Evolutionary conservation across 2,888 invertebrate species (phyloP), one percentile per base, ranked within the genome.

Genomic region (Dicyrtoma fusca): DNA sequence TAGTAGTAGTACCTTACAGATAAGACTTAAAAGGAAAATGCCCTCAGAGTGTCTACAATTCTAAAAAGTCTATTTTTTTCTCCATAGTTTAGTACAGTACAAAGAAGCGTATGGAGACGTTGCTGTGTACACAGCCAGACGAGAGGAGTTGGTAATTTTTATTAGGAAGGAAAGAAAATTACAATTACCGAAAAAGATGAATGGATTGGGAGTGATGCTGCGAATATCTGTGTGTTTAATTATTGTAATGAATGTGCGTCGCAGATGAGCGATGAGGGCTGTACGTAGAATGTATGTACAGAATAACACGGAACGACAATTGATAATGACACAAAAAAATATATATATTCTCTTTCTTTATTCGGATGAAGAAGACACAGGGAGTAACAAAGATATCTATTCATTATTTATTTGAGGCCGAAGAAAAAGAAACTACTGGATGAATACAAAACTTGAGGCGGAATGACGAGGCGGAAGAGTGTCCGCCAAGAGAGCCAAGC

Each of bases 391-490:
- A 53, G 53, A 53, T 53, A n/a, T 57, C 57, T 57, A 57, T 57
- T 57, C 57, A 57, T 57, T 26, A 25, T 57, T 11, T 53, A 19
- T 53, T 53, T 53, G 17, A 19, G 5, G 11, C 8, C 25, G 6
- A 21, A 25, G 23, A 17, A n/a, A 21, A 19, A n/a, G 23, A 10
- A 23, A 57, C 25, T 25, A 57, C 11, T 25, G 8, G 25, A 14
- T 25, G 11, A 57, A 23, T 4, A 57, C 8, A 25, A 26, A 55
- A 26, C 57, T 23, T 10, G 17, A 21, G 13, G n/a, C n/a, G n/a
- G 57, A 57, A 57, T 57, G 57, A 57, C 57, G 57, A 57, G 25
- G 57, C 57, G 57, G 57, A 57, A 57, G 57, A 57, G 57, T 25
- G 25, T 57, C 57, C 57, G 14, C 25, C 57, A 57, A 25, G 26